Evolutionary conservation across 2,888 invertebrate species (phyloP), one percentile per base, ranked within the genome.

Genomic region (Perithous albicinctus): DNA sequence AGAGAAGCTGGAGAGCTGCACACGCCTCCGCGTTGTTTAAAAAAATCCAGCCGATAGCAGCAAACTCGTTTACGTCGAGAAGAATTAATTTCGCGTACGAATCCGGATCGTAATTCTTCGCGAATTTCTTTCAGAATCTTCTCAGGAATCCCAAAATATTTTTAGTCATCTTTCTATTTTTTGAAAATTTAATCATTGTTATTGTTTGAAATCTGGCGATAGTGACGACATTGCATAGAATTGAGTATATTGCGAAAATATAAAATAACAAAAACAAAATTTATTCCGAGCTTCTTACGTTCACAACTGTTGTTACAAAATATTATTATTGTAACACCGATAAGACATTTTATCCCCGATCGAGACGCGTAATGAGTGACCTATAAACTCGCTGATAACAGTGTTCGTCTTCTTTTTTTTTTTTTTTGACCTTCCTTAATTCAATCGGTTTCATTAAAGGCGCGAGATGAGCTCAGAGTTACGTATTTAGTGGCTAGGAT

Each of bases 311-410:
- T 66, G 35, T 63, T 69, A 64, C 54, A 23, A 73, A 67, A 78
- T 74, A 70, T 81, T 59, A 70, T 72, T 56, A 29, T 23, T 67
- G 15, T 48, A 35, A 1, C 2, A n/a, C 38, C 46, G 78, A 81
- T 78, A 74, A 69, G 74, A 23, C 23, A 10, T 66, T n/a, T 78
- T 78, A 78, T 81, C 78, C 69, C 18, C 56, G 73, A 74, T 81
- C 79, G 64, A 46, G 63, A 48, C 46, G 20, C 41, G 29, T 51
- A 29, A 56, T 32, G 32, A 63, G 20, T 18, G 69, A 74, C 56
- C 63, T 15, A 56, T 41, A 20, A 41, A 35, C 46, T 51, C 18
- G 43, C 56, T 70, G 29, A n/a, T 43, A 56, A 20, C 70, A 51
- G 46, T 41, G 32, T 18, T 56, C 15, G 18, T 59, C 59, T 43